phyloP scores from a whole-genome alignment of 2,113 vertebrate genomes.

The Prunella himalayana region DNA sequence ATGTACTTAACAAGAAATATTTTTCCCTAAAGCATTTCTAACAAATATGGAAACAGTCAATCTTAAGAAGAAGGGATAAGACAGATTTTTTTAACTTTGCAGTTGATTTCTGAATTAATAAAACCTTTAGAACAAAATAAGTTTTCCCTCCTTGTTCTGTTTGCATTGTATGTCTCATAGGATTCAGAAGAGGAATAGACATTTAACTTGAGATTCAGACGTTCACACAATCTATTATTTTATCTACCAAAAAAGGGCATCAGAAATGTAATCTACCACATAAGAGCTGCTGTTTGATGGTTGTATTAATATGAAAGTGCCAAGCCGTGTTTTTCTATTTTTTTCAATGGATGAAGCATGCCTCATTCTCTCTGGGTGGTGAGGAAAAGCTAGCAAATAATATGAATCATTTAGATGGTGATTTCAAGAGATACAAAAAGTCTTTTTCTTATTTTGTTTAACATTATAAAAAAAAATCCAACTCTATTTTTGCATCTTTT shows the following conservation, averaged over 20 bases:
- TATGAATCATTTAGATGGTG: background rate
- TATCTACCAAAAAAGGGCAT: background rate
- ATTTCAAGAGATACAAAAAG: background rate
- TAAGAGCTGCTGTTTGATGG: background rate
- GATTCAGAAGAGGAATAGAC: background rate
- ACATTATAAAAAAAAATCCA: background rate
- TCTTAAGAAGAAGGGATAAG: background rate
- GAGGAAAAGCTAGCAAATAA: background rate
- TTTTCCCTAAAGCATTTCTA: background rate
- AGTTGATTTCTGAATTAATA: background rate
- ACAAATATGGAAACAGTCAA: background rate
- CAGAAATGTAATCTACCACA: background rate
- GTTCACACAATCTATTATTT: background rate
- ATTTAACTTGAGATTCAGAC: background rate
- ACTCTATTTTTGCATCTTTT: background rate
- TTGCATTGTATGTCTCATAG: background rate
- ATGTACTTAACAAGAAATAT: background rate
- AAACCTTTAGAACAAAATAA: background rate
- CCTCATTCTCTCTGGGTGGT: fast-evolving
- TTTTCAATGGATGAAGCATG: background rate
- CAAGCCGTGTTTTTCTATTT: background rate
- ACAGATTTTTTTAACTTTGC: background rate
- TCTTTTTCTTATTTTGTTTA: background rate
- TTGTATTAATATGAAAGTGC: background rate
- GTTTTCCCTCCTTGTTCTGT: background rate